Evolutionary conservation across 1,140 invertebrate species (phyloP).

Genomic region (Heliconius nattereri): DNA sequence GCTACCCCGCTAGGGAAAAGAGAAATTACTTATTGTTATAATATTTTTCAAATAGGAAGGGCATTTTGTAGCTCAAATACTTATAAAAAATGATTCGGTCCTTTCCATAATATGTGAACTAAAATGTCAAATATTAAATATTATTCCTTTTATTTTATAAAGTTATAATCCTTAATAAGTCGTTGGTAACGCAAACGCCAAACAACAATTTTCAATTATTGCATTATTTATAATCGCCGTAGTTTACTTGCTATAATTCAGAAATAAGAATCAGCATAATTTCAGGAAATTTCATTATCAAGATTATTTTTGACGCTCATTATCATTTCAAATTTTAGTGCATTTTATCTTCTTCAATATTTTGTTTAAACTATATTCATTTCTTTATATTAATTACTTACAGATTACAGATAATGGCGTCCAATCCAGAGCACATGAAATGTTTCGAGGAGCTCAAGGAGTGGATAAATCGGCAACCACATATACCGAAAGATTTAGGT

Average conservation of each 20-base stretch:
- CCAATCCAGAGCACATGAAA: conserved; percentile 62
- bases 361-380: neutral
- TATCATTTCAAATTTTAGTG: too few relatives aligned
- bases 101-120: too few relatives aligned
- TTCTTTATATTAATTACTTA: neutral
- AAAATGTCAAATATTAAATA: too few relatives aligned
- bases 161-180: too few relatives aligned
- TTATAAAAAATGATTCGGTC: too few relatives aligned
- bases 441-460: conserved; percentile 84
- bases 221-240: neutral
- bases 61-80: too few relatives aligned
- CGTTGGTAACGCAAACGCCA: neutral
- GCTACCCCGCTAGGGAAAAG: too few relatives aligned
- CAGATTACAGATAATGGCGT: conserved; percentile 32
- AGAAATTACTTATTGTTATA: too few relatives aligned
- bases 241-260: neutral
- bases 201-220: neutral
- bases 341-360: too few relatives aligned
- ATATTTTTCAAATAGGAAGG: too few relatives aligned
- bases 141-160: too few relatives aligned
- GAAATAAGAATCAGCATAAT: neutral
- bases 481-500: conserved; percentile 85
- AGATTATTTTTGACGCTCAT: too few relatives aligned
- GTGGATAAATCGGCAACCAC: conserved; percentile 85
- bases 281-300: neutral